phyloP scores from a whole-genome alignment of 2,113 vertebrate genomes.

The Petroica traversi region DNA sequence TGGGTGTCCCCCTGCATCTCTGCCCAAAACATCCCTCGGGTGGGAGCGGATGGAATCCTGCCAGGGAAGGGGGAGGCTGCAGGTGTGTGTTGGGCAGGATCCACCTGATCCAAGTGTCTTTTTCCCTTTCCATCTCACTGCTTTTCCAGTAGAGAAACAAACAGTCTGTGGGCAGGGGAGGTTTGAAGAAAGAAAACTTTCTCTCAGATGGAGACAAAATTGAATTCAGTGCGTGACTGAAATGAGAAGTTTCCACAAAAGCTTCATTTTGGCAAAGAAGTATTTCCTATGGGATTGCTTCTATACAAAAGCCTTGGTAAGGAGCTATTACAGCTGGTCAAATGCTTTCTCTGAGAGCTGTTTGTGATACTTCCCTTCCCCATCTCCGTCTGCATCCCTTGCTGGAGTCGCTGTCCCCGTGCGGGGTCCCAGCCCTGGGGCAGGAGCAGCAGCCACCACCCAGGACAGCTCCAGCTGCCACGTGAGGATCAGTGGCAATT shows the following conservation, averaged over 20 bases:
- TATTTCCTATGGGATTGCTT: not conserved
- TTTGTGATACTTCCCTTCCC: not conserved
- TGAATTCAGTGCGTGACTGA: constrained; percentile 1
- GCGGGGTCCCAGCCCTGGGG: not conserved
- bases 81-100: not conserved
- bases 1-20: rapidly evolving
- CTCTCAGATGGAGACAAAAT: constrained; percentile 16
- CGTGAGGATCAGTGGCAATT: not conserved
- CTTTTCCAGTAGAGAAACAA: not conserved
- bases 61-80: not conserved
- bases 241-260: constrained; percentile 28
- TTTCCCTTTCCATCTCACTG: not conserved
- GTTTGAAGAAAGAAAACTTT: not conserved
- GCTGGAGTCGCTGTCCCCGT: rapidly evolving
- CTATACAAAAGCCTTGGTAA: not conserved
- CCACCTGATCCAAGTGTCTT: not conserved
- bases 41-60: not conserved
- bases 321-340: constrained; percentile 6
- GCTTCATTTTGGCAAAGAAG: constrained; percentile 12
- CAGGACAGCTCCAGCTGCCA: not conserved
- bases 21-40: not conserved
- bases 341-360: not conserved
- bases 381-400: not conserved
- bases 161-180: not conserved
- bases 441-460: not conserved